phyloP scores from a whole-genome alignment of 1,140 invertebrate genomes.

The Zaprionus africanus region DNA sequence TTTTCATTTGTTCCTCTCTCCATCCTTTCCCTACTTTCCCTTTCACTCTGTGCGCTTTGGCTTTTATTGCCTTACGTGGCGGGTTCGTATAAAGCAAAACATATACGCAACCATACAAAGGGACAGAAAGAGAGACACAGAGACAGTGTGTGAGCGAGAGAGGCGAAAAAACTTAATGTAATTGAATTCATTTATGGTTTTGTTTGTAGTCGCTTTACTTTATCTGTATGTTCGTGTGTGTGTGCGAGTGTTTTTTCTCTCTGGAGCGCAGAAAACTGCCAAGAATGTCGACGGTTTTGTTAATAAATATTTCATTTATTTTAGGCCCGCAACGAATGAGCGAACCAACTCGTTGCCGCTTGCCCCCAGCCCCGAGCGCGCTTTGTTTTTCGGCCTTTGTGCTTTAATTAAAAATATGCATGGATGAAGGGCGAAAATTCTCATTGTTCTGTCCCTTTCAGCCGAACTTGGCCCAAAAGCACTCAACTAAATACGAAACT shows the following conservation, averaged over 20 bases:
- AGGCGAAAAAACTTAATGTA: conserved; percentile 74
- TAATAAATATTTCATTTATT: conserved; percentile 83
- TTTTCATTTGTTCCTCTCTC: conserved; percentile 16
- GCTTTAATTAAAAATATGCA: conserved; percentile 80
- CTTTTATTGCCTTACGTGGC: conserved; percentile 58
- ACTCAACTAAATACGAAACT: conserved; percentile 76
- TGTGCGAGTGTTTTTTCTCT: conserved; percentile 49
- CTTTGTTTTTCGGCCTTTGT: conserved; percentile 76
- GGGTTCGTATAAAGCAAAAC: conserved; percentile 68
- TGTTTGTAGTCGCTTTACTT: conserved; percentile 66
- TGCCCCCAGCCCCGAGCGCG: conserved; percentile 23
- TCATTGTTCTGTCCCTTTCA: conserved; percentile 29
- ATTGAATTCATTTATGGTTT: conserved; percentile 82
- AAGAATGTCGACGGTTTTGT: conserved; percentile 76
- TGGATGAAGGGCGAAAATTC: conserved; percentile 59
- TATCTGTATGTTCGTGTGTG: conserved; percentile 15
- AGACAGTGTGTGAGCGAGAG: not conserved
- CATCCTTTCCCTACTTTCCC: conserved; percentile 5
- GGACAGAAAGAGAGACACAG: not conserved
- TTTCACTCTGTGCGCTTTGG: conserved; percentile 15
- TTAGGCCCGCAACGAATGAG: conserved; percentile 56
- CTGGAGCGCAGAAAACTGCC: conserved; percentile 70
- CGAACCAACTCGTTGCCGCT: conserved; percentile 26
- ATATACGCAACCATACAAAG: conserved; percentile 18
- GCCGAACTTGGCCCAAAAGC: conserved; percentile 59